phyloP scores from a whole-genome alignment of 1,140 invertebrate species.

The Varroa destructor region DNA sequence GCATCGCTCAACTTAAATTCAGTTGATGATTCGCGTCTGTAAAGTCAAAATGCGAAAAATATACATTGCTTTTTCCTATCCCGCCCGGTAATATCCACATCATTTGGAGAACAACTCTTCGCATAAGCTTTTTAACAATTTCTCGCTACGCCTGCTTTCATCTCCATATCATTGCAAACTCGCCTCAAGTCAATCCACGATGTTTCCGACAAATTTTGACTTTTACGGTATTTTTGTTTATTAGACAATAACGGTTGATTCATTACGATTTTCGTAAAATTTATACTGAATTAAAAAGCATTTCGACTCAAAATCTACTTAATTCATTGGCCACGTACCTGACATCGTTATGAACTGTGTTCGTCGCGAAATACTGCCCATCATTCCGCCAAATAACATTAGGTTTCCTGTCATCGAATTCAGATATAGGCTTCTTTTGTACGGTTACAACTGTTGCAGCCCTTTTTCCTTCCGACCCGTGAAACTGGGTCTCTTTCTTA shows the following conservation, averaged over 20 bases:
- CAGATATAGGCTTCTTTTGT: slow-evolving; percentile 38
- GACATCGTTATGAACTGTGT: slow-evolving; percentile 43
- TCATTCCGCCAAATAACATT: slow-evolving; percentile 69
- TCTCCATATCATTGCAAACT: not conserved
- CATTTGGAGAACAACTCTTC: no score
- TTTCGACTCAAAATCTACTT: no score
- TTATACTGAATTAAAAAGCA: no score
- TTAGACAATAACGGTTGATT: no score
- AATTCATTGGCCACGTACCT: not conserved
- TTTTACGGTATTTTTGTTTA: not conserved
- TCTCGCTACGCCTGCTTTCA: no score
- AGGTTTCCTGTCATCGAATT: slow-evolving; percentile 47
- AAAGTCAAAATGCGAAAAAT: no score
- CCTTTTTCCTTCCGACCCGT: slow-evolving; percentile 70
- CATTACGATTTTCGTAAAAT: no score
- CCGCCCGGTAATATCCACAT: no score
- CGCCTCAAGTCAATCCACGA: not conserved
- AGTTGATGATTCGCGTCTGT: no score
- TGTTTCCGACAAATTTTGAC: not conserved
- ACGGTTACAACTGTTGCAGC: slow-evolving; percentile 47
- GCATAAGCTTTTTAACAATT: no score
- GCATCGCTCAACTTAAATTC: no score
- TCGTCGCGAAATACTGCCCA: slow-evolving; percentile 65
- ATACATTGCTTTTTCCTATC: no score
- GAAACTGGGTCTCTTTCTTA: slow-evolving; percentile 86